Base-by-base conservation (phyloP, 2,797 vertebrate genomes). In the Anguilla anguilla region DNA sequence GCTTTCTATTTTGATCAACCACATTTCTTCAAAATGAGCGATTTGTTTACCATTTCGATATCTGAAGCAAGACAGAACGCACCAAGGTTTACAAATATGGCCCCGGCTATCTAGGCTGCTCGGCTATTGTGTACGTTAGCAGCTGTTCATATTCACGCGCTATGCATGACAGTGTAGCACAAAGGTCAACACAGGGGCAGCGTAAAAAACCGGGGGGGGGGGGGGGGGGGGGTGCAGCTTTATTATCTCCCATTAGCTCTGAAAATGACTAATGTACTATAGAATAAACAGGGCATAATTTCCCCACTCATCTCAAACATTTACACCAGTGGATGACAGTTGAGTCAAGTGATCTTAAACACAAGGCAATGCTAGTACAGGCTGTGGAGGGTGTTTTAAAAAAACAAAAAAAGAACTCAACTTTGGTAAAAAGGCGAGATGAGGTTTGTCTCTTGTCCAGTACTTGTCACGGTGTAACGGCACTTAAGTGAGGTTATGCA, bases 151-250 rank as follows among this genome's bases (percentile, higher is more conserved):
- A 64, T 91, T 90, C 31, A 85, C 86, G 72, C 84, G 89, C 90
- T 83, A 85, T 89, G 86, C 86, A 89, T 88, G 90, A 91, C 87
- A 87, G 91, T 51, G 83, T 87, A 90, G 90, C 83, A 89, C 57
- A 88, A 89, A 19, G 95, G 94, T 95, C 94, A 95, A 35, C 1
- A 46, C 92, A 93, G 92, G 94, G 94, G 94, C 95, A 95, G 91
- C n/a, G n/a, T 92, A 46, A 35, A 35, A 81, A 81, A 81, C 1
- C 22, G n/a, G 57, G 86, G 72, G 86, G 86, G 89, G 31, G 87
- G 86, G 88, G 51, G 51, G 85, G 83, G 87, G 86, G 88, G 31
- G 28, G 83, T 43, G 61, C 59, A 64, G 64, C 61, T 81, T 49
- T 11, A 46, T 81, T 49, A 81, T 81, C 77, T 81, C 39, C 72